Percentiles rank a stretch among this genome's conserved stretches.
These are phyloP conservation scores for Leucozona laternaria DNA, from an alignment of 2,888 invertebrate genomes.

Conservation along the genomic window DNA sequence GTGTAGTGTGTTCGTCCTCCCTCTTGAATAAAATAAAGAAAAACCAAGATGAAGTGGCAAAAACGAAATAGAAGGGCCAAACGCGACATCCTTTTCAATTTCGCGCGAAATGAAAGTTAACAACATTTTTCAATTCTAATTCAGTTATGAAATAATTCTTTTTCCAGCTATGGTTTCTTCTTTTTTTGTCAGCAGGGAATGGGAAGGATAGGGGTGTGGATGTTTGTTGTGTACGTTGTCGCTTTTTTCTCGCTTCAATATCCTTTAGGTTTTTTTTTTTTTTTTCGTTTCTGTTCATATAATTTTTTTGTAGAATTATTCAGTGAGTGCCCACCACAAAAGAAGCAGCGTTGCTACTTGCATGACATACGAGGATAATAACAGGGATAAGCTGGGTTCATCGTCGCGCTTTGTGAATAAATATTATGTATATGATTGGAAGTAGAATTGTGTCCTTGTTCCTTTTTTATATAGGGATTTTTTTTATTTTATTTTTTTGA, in stretches of 20 bases:
- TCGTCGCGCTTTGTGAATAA: constrained; percentile 68
- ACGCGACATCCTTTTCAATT: constrained; percentile 71
- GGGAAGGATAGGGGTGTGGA: neutral
- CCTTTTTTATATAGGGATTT: neutral
- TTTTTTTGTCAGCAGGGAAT: neutral
- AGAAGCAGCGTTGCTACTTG: constrained; percentile 52
- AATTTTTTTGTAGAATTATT: constrained; percentile 45
- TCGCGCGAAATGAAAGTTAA: constrained; percentile 72
- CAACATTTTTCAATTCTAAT: constrained; percentile 75
- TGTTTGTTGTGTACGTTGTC: constrained; percentile 27
- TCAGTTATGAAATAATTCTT: constrained; percentile 73
- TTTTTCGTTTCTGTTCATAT: constrained; percentile 8
- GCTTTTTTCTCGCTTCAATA: constrained; percentile 29
- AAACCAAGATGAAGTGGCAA: constrained; percentile 35
- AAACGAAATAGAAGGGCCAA: constrained; percentile 23
- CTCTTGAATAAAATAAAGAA: constrained; percentile 9
- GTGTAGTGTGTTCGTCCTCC: constrained; percentile 1
- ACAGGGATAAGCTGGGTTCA: constrained; percentile 73
- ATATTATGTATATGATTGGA: constrained; percentile 49
- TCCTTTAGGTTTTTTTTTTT: constrained; percentile 8
- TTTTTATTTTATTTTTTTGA: neutral
- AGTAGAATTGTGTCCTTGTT: constrained; percentile 38
- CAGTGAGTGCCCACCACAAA: constrained; percentile 60
- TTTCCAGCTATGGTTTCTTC: constrained; percentile 18
- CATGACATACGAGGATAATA: constrained; percentile 73